Conservation (phyloP, 1,140 invertebrate species). For the Bombus impatiens region DNA sequence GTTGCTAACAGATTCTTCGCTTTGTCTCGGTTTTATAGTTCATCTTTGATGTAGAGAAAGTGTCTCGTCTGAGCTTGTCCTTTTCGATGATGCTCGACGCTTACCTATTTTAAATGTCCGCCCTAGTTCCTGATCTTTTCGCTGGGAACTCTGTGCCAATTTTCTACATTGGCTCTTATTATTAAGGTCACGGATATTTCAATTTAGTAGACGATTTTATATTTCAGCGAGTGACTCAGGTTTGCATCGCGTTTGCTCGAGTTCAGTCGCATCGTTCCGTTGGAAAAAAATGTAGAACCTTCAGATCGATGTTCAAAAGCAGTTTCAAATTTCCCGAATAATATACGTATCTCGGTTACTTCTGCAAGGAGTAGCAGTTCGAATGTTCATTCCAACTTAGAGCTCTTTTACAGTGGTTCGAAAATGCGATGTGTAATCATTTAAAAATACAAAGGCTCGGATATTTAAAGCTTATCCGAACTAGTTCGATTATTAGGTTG, state of each 20-base stretch:
- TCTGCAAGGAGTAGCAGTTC: background rate
- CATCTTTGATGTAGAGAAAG: conserved; percentile 18
- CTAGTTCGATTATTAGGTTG: no score
- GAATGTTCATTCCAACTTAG: background rate
- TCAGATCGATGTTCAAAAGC: no score
- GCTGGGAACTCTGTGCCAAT: background rate
- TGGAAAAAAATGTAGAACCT: no score
- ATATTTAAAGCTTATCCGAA: background rate
- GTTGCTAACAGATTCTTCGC: conserved; percentile 26
- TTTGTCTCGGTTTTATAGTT: conserved; percentile 11
- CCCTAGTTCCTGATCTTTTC: background rate
- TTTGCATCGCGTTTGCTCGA: no score
- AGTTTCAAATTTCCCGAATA: background rate
- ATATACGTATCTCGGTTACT: background rate
- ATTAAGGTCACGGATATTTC: background rate
- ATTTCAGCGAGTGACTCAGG: no score
- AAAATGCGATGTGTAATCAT: background rate
- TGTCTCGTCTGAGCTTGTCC: background rate
- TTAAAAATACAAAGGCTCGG: background rate
- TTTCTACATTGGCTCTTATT: background rate
- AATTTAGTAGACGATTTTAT: background rate
- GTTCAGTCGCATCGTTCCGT: no score
- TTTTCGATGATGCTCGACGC: background rate
- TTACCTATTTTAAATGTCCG: background rate
- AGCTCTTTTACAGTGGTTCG: background rate